Percentiles rank a stretch among this genome's conserved stretches.
Evolutionary conservation across 2,797 vertebrate species (phyloP).

Genomic region (Amblyopsis hoosieri): DNA sequence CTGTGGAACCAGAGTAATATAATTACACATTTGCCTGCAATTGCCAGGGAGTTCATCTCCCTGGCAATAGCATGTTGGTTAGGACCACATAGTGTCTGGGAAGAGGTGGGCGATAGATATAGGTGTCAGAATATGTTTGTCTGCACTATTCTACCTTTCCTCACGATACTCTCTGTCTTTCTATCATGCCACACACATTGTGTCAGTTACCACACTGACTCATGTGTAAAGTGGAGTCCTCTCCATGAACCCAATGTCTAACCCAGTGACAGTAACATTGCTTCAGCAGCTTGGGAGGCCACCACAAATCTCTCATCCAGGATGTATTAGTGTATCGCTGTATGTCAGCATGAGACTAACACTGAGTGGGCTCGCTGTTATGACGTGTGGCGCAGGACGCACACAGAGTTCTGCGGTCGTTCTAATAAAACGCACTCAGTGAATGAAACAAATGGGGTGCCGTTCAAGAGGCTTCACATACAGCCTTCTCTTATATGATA

Average conservation of each 20-base stretch:
- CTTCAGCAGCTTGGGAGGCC: constrained; percentile 61
- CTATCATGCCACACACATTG: constrained; percentile 2
- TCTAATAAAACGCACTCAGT: constrained; percentile 35
- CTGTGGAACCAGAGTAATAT: constrained; percentile 27
- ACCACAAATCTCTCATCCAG: constrained; percentile 59
- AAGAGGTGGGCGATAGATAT: neutral
- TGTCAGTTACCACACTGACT: constrained; percentile 8
- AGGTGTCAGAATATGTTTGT: neutral
- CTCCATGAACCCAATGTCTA: constrained; percentile 19
- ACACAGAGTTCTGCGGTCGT: constrained; percentile 17
- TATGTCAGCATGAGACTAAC: constrained; percentile 54
- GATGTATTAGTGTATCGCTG: constrained; percentile 61
- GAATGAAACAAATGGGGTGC: constrained; percentile 29
- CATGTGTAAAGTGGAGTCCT: constrained; percentile 6
- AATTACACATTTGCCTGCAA: constrained; percentile 10
- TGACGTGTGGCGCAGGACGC: constrained; percentile 49
- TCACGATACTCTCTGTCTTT: neutral
- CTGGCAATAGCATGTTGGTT: neutral
- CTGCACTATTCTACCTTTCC: neutral
- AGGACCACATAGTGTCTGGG: neutral
- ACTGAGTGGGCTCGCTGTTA: constrained; percentile 34
- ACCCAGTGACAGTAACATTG: constrained; percentile 24
- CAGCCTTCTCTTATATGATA: constrained; percentile 15
- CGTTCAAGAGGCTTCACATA: constrained; percentile 20
- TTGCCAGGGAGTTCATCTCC: constrained; percentile 27